Evolutionary conservation across 35 echinoderm and acorn worm genomes (phyloP).

Genomic region (Eucidaris tribuloides): DNA sequence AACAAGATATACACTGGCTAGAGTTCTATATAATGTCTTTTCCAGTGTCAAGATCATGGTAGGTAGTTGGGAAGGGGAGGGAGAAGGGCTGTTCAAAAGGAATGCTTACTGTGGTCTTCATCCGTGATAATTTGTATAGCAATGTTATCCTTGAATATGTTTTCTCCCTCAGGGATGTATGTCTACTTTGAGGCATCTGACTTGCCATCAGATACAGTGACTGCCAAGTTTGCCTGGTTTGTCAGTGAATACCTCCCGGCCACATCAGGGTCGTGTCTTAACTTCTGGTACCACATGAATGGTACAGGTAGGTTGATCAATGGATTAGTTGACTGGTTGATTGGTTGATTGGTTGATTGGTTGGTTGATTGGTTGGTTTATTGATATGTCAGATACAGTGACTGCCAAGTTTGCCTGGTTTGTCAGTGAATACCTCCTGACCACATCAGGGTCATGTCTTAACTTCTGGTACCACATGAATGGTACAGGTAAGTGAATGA

Average conservation of each 20-base stretch:
- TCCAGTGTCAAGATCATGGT: no score
- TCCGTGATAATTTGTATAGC: neutral
- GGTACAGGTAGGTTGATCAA: slow-evolving; percentile 37
- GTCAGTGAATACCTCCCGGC: slow-evolving; percentile 55
- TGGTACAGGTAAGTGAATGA: no score
- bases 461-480: no score
- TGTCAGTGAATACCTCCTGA: no score
- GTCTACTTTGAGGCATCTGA: slow-evolving; percentile 61
- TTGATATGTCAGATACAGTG: no score
- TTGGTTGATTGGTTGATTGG: no score
- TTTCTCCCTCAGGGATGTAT: neutral
- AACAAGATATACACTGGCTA: neutral
- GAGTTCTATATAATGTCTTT: neutral
- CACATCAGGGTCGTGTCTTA: slow-evolving; percentile 51
- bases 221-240: slow-evolving; percentile 30
- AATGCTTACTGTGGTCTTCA: neutral
- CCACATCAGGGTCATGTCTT: no score
- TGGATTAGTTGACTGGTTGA: no score
- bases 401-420: no score
- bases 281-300: slow-evolving; percentile 84
- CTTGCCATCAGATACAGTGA: slow-evolving; percentile 25
- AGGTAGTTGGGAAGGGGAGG: no score
- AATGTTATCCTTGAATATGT: neutral
- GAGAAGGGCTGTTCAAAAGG: no score
- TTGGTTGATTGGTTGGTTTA: no score